Base-by-base conservation (phyloP, 2,888 invertebrate genomes). In the Polymixis flavicincta region DNA sequence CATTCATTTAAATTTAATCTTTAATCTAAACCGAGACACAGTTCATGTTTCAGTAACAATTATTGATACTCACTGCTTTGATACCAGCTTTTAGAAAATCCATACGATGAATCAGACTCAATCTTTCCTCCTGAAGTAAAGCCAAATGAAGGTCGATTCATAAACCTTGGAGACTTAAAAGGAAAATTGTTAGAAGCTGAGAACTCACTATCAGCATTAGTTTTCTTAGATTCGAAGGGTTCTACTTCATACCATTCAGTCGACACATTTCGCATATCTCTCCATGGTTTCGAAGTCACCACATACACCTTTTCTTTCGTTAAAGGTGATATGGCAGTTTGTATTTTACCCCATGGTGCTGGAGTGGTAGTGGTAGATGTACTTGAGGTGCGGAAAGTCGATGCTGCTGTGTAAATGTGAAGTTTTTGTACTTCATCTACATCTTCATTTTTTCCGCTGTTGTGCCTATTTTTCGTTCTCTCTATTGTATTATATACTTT, bases 221-320 rank as follows among this genome's bases (percentile, higher is more conserved):
- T 92, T 83, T 92, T 95, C 86, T 93, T 95, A 66, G 92, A 95
- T 86, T 95, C 94, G 87, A 94, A 94, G 11, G 90, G 85, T 66
- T 93, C 89, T 60, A 90, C 81, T 60, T 90, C 88, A 82, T 94
- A 92, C 92, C 93, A 94, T 65, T 94, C 92, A 61, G 89, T 90
- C n/a, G 93, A 88, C 55, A 79, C 86, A 76, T 93, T 92, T 66
- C 85, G 83, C 55, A 90, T 86, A 66, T 94, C 95, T 82, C 91
- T 93, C 95, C 96, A 96, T 28, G 98, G 97, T 89, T 98, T 97
- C 0, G 98, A 98, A 7, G 98, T 98, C 0, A 98, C 98, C 1
- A 98, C 98, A 87, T 98, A 98, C 0, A 98, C 97, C 90, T 98
- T 98, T 94, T 98, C 98, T 89, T 98, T 97, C 8, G 98, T 98